A percentile compares a stretch with the other conserved stretches of the same genome.
phyloP scores from a whole-genome alignment of 2,888 invertebrate genomes.

The Salticus scenicus region DNA sequence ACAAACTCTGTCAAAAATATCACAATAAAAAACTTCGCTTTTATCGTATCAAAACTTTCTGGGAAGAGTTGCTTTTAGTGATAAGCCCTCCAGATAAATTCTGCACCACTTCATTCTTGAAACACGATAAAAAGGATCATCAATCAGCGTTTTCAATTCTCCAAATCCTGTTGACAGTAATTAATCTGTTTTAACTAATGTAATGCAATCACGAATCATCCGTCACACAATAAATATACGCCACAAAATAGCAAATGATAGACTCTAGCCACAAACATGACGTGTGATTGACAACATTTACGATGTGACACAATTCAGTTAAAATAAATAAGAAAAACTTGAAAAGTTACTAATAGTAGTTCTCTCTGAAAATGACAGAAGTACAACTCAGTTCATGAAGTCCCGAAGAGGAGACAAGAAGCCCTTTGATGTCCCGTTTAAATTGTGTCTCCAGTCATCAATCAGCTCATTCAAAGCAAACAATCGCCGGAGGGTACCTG shows the following conservation, averaged over 20 bases:
- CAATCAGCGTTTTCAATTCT: constrained; percentile 6
- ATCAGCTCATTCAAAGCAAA: constrained; percentile 66
- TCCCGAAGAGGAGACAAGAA: constrained; percentile 52
- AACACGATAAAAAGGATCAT: constrained; percentile 9
- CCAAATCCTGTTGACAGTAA: not conserved
- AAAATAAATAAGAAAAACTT: not conserved
- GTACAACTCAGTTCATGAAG: constrained; percentile 23
- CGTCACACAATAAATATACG: not conserved
- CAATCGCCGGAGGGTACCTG: constrained; percentile 61
- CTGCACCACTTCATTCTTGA: constrained; percentile 10
- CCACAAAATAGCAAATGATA: not conserved
- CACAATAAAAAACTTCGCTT: not conserved
- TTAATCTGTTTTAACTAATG: constrained; percentile 17
- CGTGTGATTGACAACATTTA: constrained; percentile 5
- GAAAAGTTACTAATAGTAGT: not conserved
- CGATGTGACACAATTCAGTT: not conserved
- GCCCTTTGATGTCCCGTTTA: constrained; percentile 38
- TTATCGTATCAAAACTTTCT: not conserved
- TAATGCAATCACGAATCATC: not conserved
- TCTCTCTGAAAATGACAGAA: constrained; percentile 6
- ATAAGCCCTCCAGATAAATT: not conserved
- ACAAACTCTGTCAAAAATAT: not conserved
- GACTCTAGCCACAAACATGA: not conserved
- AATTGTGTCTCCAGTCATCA: constrained; percentile 59
- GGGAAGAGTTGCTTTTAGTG: not conserved